A percentile compares a stretch with the other conserved stretches of the same genome.
phyloP scores from a whole-genome alignment of 2,888 invertebrate species.

The Dromius quadrimaculatus region DNA sequence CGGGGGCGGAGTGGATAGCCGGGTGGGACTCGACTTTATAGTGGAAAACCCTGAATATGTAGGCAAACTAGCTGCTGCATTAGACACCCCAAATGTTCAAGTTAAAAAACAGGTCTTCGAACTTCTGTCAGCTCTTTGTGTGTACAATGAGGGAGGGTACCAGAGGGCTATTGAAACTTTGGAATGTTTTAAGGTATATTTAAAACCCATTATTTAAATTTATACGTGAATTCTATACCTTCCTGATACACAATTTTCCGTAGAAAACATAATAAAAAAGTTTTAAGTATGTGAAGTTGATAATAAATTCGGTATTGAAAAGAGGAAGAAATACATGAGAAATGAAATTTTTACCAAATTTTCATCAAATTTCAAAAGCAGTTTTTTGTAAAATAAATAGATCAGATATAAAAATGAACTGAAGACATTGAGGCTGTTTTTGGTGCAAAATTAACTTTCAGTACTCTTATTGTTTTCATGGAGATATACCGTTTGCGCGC shows the following conservation, averaged over 20 bases:
- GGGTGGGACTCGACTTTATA: conserved; percentile 93
- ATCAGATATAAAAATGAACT: too few relatives aligned
- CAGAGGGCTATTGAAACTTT: conserved; percentile 89
- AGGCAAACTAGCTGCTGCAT: conserved; percentile 89
- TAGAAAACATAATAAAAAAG: background rate
- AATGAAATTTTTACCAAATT: too few relatives aligned
- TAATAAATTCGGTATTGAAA: too few relatives aligned
- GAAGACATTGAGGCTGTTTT: too few relatives aligned
- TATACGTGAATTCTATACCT: background rate
- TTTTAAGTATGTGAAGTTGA: background rate
- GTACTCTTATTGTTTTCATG: too few relatives aligned
- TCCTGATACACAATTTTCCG: background rate
- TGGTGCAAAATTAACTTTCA: too few relatives aligned
- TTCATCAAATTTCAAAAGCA: too few relatives aligned
- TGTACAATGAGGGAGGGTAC: conserved; percentile 92
- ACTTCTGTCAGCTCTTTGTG: conserved; percentile 92
- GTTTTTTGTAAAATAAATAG: too few relatives aligned
- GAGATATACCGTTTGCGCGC: too few relatives aligned
- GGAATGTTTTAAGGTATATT: conserved; percentile 89
- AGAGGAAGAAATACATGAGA: too few relatives aligned
- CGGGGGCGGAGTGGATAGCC: conserved; percentile 78
- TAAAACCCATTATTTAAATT: background rate
- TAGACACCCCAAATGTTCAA: conserved; percentile 89
- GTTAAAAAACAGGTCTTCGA: conserved; percentile 98
- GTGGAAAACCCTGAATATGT: conserved; percentile 94